Percentiles rank a stretch among this genome's conserved stretches.
Evolutionary conservation across 2,888 invertebrate genomes (phyloP).

Genomic region (Biston betularia): DNA sequence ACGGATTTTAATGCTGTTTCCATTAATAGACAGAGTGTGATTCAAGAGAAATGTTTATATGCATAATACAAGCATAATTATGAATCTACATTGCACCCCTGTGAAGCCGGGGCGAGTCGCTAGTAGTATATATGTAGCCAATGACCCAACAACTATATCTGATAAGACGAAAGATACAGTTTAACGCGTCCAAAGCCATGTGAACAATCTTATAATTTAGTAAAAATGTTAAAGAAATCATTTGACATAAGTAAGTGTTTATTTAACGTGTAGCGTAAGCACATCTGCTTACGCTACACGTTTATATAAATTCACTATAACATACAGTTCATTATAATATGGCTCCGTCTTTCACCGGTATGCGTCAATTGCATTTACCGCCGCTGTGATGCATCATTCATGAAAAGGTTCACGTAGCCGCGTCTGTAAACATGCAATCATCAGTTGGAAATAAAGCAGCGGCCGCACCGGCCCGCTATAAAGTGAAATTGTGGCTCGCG

Average conservation of each 20-base stretch:
- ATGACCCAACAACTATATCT: too few species aligned
- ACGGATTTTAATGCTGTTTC: too few species aligned
- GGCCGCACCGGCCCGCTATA: conserved; percentile 50
- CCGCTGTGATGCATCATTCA: conserved; percentile 44
- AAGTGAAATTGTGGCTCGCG: conserved; percentile 62
- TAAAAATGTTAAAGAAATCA: neutral
- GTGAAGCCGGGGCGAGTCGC: too few species aligned
- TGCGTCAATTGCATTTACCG: conserved; percentile 38
- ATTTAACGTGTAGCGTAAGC: neutral
- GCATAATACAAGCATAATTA: too few species aligned
- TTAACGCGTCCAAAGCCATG: too few species aligned
- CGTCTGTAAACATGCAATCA: conserved; percentile 55
- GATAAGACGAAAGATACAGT: too few species aligned
- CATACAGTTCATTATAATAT: neutral
- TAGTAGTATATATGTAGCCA: too few species aligned
- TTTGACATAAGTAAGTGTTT: neutral
- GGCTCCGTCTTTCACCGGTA: conserved; percentile 10
- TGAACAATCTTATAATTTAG: neutral
- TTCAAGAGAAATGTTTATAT: too few species aligned
- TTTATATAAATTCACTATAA: too few species aligned
- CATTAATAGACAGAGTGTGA: too few species aligned
- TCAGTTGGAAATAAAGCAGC: conserved; percentile 53
- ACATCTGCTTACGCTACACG: too few species aligned
- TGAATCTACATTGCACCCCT: too few species aligned
- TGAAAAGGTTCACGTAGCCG: conserved; percentile 39